Conservation (phyloP, 1,140 invertebrate genomes). For the Teleogryllus occipitalis region DNA sequence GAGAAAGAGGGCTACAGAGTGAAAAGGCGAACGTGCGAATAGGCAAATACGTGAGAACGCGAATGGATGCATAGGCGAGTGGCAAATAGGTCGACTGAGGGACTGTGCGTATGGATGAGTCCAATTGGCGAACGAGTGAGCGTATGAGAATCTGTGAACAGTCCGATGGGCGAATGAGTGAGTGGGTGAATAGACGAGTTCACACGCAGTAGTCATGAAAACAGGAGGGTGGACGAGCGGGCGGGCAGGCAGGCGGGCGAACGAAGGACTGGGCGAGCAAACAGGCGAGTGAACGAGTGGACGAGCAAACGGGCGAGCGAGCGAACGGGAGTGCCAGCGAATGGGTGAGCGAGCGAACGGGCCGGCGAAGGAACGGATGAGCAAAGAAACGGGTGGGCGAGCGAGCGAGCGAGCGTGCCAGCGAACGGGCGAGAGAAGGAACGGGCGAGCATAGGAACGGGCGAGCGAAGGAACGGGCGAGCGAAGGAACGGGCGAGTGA, state of each 20-base stretch:
- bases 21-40: neutral
- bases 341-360: neutral
- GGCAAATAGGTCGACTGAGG: too few species aligned
- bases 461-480: neutral
- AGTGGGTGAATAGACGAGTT: too few species aligned
- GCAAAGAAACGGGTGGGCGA: neutral
- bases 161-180: neutral
- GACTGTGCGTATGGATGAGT: too few species aligned
- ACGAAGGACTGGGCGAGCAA: neutral
- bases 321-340: neutral
- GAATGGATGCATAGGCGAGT: too few species aligned
- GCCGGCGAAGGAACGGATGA: neutral
- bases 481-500: neutral
- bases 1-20: too few species aligned
- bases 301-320: neutral
- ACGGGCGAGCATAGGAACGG: neutral
- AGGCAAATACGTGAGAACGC: neutral
- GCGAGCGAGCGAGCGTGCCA: neutral
- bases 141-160: neutral
- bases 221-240: neutral
- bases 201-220: too few species aligned
- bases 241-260: neutral
- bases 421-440: neutral
- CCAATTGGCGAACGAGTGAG: neutral
- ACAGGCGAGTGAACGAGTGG: neutral